Evolutionary conservation across 2,888 invertebrate species (phyloP), one percentile per base, ranked within the genome.

Genomic region (Agriotes lineatus): DNA sequence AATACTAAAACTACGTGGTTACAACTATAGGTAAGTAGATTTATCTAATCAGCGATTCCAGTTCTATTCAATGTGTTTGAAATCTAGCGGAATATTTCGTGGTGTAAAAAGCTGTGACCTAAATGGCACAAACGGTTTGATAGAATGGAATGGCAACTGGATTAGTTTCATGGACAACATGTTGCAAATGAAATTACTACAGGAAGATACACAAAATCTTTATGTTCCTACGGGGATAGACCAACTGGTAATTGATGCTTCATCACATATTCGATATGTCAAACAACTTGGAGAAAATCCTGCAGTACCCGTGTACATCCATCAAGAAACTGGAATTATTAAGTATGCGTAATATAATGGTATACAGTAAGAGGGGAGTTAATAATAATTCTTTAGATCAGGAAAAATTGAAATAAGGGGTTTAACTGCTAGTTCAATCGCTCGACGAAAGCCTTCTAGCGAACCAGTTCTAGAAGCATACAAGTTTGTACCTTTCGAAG

Each of bases 131-230:
- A 83, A 85, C 0, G 89, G 88, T 0, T 83, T 85, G 16, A 80
- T 90, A 3, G 82, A 87, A 57, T 96, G 95, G 95, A 87, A 88
- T 54, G 91, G 91, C 76, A 94, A 95, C 84, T 96, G 95, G 95
- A 91, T 95, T 9, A 88, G 94, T 0, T 96, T 94, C 83, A 89
- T 96, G 87, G 96, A 96, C 83, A 93, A 93, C 59, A 90, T 96
- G 90, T 86, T 96, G 12, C 96, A 96, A 83, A 87, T 93, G 74
- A 88, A 90, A 76, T 90, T 95, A 59, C 79, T 94, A 10, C 88
- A 90, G n/a, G 85, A 88, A 42, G 90, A 92, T 74, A 89, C 90
- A 0, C 85, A 92, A 3, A 88, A 89, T 1, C 87, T 95, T 0
- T 88, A 90, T 78, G 88, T 95, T 0, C 95, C 95, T 0, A 94